Conservation (phyloP, 2,113 vertebrate genomes). For the Pandion haliaetus region DNA sequence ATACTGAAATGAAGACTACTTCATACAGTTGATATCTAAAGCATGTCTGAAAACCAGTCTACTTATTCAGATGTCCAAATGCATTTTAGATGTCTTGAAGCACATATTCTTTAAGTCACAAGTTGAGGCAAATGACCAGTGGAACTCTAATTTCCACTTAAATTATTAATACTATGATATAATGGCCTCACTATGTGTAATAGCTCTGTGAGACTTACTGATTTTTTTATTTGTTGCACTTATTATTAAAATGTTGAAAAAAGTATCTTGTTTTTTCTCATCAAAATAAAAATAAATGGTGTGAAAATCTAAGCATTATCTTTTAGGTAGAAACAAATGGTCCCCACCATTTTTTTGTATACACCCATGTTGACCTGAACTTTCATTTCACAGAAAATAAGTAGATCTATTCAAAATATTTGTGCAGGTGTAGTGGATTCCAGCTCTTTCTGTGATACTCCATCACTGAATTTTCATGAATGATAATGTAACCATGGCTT, state of each 20-base stretch:
- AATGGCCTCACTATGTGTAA: not conserved
- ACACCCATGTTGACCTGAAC: not conserved
- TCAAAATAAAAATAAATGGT: not conserved
- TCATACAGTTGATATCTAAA: not conserved
- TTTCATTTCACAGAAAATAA: not conserved
- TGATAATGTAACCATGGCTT: not conserved
- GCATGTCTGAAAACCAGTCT: not conserved
- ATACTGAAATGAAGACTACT: not conserved
- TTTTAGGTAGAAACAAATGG: not conserved
- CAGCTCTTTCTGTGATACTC: not conserved
- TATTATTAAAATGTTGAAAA: not conserved
- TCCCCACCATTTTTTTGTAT: not conserved
- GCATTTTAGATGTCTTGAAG: not conserved
- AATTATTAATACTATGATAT: not conserved
- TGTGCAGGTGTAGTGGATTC: not conserved
- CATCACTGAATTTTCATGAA: not conserved
- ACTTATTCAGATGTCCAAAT: not conserved
- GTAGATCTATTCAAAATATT: not conserved
- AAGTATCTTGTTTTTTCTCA: not conserved
- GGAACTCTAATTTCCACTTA: not conserved
- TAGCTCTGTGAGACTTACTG: not conserved
- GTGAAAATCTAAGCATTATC: not conserved
- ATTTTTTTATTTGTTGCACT: not conserved
- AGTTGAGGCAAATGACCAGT: not conserved
- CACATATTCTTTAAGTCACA: not conserved